phyloP scores from a whole-genome alignment of 2,888 invertebrate species.

The Cheilosia urbana region DNA sequence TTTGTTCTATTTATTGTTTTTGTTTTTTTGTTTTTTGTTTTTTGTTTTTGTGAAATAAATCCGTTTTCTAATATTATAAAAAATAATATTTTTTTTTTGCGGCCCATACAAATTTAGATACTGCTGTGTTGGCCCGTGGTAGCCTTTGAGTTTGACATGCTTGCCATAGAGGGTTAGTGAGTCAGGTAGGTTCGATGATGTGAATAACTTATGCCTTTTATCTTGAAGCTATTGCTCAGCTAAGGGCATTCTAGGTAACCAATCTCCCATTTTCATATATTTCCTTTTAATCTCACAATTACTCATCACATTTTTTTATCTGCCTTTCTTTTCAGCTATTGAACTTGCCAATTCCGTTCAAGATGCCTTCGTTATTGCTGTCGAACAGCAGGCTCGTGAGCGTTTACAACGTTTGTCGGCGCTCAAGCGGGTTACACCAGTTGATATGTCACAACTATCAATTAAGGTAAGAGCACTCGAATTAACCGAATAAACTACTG shows the following conservation, averaged over 20 bases:
- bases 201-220: too few species aligned
- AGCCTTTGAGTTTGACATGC: conserved; percentile 30
- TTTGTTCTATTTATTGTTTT: conserved; percentile 5
- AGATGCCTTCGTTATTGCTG: conserved; percentile 99
- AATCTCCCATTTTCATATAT: too few species aligned
- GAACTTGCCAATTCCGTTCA: conserved; percentile 95
- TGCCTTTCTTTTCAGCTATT: conserved; percentile 87
- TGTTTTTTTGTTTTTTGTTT: conserved; percentile 16
- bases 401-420: conserved; percentile 96
- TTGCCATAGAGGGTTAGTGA: background rate
- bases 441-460: conserved; percentile 95
- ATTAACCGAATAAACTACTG: background rate
- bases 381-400: conserved; percentile 97
- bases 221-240: too few species aligned
- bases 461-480: conserved; percentile 87
- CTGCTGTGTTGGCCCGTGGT: conserved; percentile 8
- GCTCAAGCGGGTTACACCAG: conserved; percentile 95
- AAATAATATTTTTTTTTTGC: background rate
- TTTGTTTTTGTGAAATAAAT: conserved; percentile 39
- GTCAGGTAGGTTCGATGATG: too few species aligned
- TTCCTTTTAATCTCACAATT: too few species aligned
- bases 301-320: conserved; percentile 9
- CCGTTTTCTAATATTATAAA: conserved; percentile 15
- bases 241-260: too few species aligned
- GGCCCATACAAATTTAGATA: conserved; percentile 4